Evolutionary conservation across 2,797 vertebrate genomes (phyloP), one percentile per base, ranked within the genome.

Genomic region (Rhinella marina): DNA sequence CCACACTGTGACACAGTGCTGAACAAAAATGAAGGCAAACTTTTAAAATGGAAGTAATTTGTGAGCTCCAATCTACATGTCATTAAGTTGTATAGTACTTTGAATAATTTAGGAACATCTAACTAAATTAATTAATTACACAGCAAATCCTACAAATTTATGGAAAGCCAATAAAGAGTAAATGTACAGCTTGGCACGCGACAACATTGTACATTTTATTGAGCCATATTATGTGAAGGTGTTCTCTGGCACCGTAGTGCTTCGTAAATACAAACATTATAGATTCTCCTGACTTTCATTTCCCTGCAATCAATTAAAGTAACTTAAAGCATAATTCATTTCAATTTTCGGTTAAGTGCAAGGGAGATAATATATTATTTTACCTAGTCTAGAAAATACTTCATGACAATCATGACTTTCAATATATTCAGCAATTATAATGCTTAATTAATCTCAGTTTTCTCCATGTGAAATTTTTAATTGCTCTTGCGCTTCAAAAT

Each of bases 361-460:
- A 54, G 12, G 25, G n/a, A 77, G 75, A 77, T 77, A 77, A 77
- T 54, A 25, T 54, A 77, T 77, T 77, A 77, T 54, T 54, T 77
- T 54, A 54, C 75, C 12, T 54, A 90, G 91, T 91, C 75, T 54
- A 23, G n/a, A 54, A 77, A 77, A 77, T 54, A 77, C 48, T 16
- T n/a, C n/a, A n/a, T n/a, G n/a, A n/a, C n/a, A n/a, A n/a, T 25
- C 25, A 54, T 77, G 75, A 54, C 48, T 84, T 92, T 77, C 75
- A 77, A 77, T 77, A 54, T 25, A 54, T 25, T 77, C n/a, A 0
- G 2, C 75, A 52, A 77, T 77, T 77, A 77, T 77, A 54, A 25
- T 25, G 75, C 75, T 54, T 77, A 77, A 54, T 77, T 77, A 54
- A 54, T 77, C 41, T 77, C 32, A 0, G 1, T n/a, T 76, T 52